Evolutionary conservation across 2,888 invertebrate species (phyloP).

Genomic region (Cheilosia scutellata): DNA sequence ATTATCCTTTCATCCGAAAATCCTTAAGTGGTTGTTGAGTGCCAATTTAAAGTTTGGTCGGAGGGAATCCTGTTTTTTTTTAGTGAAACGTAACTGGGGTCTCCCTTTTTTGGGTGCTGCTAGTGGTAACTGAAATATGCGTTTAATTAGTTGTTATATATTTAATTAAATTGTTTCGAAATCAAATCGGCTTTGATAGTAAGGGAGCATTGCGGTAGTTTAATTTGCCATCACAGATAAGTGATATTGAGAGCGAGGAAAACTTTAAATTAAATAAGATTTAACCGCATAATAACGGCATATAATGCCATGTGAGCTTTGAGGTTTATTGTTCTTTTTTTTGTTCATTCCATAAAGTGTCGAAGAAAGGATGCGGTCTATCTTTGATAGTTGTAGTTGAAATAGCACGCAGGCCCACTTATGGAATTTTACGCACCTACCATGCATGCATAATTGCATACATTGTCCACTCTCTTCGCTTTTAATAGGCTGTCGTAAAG

Average conservation of each 20-base stretch:
- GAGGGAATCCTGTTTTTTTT: not conserved
- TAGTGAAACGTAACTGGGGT: conserved; percentile 41
- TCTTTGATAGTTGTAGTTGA: no score
- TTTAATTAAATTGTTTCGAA: conserved; percentile 66
- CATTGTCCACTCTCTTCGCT: no score
- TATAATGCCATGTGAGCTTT: not conserved
- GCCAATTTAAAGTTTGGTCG: conserved; percentile 64
- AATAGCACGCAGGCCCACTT: no score
- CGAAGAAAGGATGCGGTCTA: not conserved
- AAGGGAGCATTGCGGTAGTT: conserved; percentile 9
- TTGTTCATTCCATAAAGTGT: not conserved
- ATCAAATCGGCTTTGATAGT: conserved; percentile 40
- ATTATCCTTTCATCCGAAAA: conserved; percentile 67
- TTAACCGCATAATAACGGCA: not conserved
- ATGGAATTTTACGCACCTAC: no score
- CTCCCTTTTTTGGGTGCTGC: conserved; percentile 10
- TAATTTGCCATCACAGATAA: not conserved
- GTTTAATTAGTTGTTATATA: conserved; percentile 67
- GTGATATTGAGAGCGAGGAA: not conserved
- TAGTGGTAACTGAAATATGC: conserved; percentile 45
- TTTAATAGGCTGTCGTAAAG: no score
- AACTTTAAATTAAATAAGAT: no score
- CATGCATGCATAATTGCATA: no score
- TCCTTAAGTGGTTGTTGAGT: conserved; percentile 71
- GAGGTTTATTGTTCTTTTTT: not conserved